Evolutionary conservation across 2,888 invertebrate species (phyloP), one percentile per base, ranked within the genome.

Genomic region (Bombylius discolor): DNA sequence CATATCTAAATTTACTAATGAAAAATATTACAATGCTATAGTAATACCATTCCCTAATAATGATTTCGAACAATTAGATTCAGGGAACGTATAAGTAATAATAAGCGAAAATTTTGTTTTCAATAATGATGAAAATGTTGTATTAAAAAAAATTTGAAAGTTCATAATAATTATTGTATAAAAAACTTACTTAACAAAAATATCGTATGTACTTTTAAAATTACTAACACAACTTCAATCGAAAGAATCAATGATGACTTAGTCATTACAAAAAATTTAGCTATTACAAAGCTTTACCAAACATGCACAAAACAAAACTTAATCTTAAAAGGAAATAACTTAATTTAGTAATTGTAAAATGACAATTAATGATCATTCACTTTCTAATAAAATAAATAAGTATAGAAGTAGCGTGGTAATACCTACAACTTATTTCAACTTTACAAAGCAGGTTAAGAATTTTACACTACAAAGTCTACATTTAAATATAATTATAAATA

Each of bases 41-140:
- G 42, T 56, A 23, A 39, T 48, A 36, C 52, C 56, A n/a, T 36
- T 51, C n/a, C 53, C 51, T 46, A 48, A 53, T 36, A 50, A 47
- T 13, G 33, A 53, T 3, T 39, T 34, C 31, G 53, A 53, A 48
- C 23, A 48, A n/a, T 32, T 53, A 32, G 33, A 53, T 31, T 9
- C 42, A 5, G 53, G 48, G 11, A 11, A 36, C 31, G 33, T 5
- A 31, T 42, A 53, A 39, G 42, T 48, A 36, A 32, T 48, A 13
- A 53, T 53, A 36, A n/a, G 48, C 14, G 7, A 48, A 39, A 33
- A 53, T 11, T 23, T 23, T 32, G 48, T 48, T 36, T 53, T 39
- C 14, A 31, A 23, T 39, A 23, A 53, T 5, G 31, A 42, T n/a
- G 31, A 48, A 3, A 14, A 44, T 14, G 13, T 53, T n/a, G 32